These are phyloP conservation scores for Neostethus bicornis DNA, from an alignment of 2,797 vertebrate genomes.

Conservation along the genomic window DNA sequence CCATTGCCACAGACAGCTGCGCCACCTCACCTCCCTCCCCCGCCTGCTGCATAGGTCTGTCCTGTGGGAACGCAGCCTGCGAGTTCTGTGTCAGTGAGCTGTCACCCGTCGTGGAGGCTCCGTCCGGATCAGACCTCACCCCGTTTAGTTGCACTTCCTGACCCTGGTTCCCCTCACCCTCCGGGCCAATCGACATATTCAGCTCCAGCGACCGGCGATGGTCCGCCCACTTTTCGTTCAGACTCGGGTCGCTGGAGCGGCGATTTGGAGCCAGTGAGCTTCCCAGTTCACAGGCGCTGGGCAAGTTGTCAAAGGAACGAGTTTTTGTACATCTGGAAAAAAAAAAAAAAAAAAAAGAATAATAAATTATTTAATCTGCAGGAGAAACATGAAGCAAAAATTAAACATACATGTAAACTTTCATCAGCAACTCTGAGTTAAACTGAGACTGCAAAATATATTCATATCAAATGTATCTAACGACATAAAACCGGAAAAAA, in stretches of 20 bases:
- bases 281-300: slow-evolving; percentile 88
- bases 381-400: slow-evolving; percentile 10
- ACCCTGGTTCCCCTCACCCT: slow-evolving; percentile 66
- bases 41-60: background rate
- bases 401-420: slow-evolving; percentile 12
- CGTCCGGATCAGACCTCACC: slow-evolving; percentile 64
- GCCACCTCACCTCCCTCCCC: slow-evolving; percentile 69
- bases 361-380: slow-evolving; percentile 17
- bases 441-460: no score
- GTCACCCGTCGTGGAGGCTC: slow-evolving; percentile 64
- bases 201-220: slow-evolving; percentile 93
- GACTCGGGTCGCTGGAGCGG: slow-evolving; percentile 94
- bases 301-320: slow-evolving; percentile 95
- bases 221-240: slow-evolving; percentile 98
- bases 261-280: slow-evolving; percentile 84
- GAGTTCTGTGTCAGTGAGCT: slow-evolving; percentile 54
- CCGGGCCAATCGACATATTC: slow-evolving; percentile 82
- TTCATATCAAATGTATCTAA: slow-evolving; percentile 7
- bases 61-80: slow-evolving; percentile 30
- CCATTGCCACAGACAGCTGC: slow-evolving; percentile 88
- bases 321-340: slow-evolving; percentile 90
- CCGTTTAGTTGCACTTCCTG: slow-evolving; percentile 66
- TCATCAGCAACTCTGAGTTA: slow-evolving; percentile 2
- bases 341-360: slow-evolving; percentile 22
- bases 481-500: no score